Percentiles rank a stretch among this genome's conserved stretches.
These are phyloP conservation scores for Megaustenia siamemsis DNA, from an alignment of 2,888 invertebrate species.

Conservation along the genomic window DNA sequence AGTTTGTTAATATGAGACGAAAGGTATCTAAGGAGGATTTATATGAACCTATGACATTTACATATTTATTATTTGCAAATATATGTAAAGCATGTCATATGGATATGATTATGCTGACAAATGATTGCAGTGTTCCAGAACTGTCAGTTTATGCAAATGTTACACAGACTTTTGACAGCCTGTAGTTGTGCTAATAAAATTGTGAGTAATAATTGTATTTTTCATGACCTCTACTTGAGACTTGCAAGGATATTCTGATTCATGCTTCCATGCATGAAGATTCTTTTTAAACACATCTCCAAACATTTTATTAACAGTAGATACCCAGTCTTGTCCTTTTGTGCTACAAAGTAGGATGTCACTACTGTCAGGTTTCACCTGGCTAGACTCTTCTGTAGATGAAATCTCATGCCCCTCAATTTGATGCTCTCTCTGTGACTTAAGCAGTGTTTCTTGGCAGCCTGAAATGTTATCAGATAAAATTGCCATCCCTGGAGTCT, in stretches of 20 bases:
- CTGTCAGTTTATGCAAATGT: too few species aligned
- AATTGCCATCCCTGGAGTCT: background rate
- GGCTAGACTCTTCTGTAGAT: background rate
- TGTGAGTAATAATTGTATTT: background rate
- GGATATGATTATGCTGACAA: too few species aligned
- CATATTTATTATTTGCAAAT: too few species aligned
- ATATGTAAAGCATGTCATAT: too few species aligned
- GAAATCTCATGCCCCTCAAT: background rate
- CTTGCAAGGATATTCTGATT: background rate
- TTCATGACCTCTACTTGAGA: background rate
- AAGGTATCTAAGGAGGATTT: too few species aligned
- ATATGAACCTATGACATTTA: too few species aligned
- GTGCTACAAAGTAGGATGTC: background rate
- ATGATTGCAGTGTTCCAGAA: too few species aligned
- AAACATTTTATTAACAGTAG: slow-evolving; percentile 16
- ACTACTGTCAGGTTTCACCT: background rate
- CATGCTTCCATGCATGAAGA: slow-evolving; percentile 27
- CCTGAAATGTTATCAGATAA: background rate
- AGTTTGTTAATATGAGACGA: too few species aligned
- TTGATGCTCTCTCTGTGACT: background rate
- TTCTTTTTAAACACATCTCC: slow-evolving; percentile 20
- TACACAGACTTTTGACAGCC: background rate
- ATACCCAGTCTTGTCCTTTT: background rate
- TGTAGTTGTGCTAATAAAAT: background rate
- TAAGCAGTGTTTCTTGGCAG: background rate